Evolutionary conservation across 2,113 vertebrate genomes (phyloP).

Genomic region (Dolichotis patagonum): DNA sequence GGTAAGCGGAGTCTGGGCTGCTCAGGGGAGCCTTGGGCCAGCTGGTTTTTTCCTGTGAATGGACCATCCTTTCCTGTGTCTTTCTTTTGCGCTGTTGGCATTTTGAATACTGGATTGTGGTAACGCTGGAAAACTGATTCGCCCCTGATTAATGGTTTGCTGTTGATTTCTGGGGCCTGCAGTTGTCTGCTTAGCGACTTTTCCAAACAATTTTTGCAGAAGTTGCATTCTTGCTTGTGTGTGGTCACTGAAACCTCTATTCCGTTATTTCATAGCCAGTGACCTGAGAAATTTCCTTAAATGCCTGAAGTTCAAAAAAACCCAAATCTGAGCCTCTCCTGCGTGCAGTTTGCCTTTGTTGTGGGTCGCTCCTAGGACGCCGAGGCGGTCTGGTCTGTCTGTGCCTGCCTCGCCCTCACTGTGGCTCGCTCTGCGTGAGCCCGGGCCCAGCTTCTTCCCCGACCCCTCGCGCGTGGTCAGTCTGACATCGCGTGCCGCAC

Average conservation of each 20-base stretch:
- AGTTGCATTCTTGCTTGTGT: background rate
- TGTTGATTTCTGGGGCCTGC: background rate
- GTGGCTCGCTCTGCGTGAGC: background rate
- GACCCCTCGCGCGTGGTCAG: background rate
- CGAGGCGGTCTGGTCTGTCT: background rate
- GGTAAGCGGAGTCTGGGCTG: background rate
- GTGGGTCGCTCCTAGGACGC: background rate
- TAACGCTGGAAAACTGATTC: background rate
- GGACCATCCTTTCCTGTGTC: background rate
- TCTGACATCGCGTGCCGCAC: background rate
- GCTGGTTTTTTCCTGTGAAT: background rate
- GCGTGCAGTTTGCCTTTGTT: background rate
- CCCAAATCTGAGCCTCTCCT: background rate
- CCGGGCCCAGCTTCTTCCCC: background rate
- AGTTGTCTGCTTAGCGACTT: background rate
- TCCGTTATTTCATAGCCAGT: background rate
- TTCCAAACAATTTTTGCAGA: background rate
- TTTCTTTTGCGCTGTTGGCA: background rate
- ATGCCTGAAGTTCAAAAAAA: background rate
- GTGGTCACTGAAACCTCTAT: background rate
- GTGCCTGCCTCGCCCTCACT: background rate
- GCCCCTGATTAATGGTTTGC: background rate
- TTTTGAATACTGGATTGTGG: background rate
- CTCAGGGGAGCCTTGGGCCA: background rate
- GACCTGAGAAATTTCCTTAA: background rate